Evolutionary conservation across 2,888 invertebrate genomes (phyloP), one percentile per base, ranked within the genome.

Genomic region (Germaria angustata): DNA sequence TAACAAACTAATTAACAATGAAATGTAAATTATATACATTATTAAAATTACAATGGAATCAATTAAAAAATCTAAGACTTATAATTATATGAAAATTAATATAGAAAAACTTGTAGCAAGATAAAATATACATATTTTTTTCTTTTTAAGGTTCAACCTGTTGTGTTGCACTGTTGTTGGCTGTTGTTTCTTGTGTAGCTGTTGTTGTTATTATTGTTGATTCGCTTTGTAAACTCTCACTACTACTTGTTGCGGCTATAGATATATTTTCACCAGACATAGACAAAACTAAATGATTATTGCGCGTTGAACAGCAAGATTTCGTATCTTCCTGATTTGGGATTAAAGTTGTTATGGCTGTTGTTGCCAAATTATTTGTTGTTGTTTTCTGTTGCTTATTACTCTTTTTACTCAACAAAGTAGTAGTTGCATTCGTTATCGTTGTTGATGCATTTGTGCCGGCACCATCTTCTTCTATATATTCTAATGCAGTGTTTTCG

Each of bases 401-500:
- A 59, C 17, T 66, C 36, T 73, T 61, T 15, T 22, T 59, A 55
- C 39, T 61, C 17, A 61, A 24, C n/a, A 7, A 6, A 22, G 39
- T 17, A 36, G 15, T 17, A 22, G 85, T 68, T 13, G 85, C 68
- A 20, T 77, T 81, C 22, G 81, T 79, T 17, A 78, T 84, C 39
- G 73, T 46, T 41, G 69, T 65, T 36, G 61, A 44, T 36, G 72
- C 24, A 46, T 69, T 71, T 17, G 68, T 32, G 28, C 51, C 68
- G n/a, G 13, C 39, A 9, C 68, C 63, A 24, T 87, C 87, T 28
- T 88, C 88, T 81, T 88, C 88, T 6, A 88, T 87, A 79, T 87
- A 88, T 81, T 88, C 88, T 24, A 88, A 87, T 53, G 88, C 86
- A 41, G 87, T 87, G 75, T 87, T 87, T 61, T 88, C 88, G 72